These are phyloP conservation scores for Salvelinus namaycush DNA, from an alignment of 2,113 vertebrate genomes.

Conservation along the genomic window DNA sequence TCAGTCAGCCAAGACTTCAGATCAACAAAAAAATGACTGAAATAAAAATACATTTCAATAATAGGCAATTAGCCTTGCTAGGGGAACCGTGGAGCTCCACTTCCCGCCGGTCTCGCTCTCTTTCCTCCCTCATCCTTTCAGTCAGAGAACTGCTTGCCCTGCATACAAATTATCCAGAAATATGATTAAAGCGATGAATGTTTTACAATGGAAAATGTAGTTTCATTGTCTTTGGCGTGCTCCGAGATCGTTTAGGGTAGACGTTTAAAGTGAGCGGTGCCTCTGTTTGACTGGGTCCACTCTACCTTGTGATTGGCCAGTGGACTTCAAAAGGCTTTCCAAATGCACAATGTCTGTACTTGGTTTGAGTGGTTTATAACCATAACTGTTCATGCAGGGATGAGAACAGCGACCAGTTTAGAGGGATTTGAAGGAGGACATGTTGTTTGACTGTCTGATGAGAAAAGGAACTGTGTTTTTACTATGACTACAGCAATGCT, in stretches of 20 bases:
- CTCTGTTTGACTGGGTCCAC: background rate
- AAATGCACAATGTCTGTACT: conserved; percentile 6
- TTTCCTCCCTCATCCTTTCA: background rate
- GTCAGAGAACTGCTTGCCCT: conserved; percentile 7
- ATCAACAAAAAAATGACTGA: conserved; percentile 20
- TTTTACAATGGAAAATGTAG: conserved; percentile 22
- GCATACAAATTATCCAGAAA: conserved; percentile 10
- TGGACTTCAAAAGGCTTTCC: background rate
- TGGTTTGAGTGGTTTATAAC: conserved; percentile 25
- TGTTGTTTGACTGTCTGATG: background rate
- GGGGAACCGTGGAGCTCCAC: background rate
- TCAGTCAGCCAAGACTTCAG: conserved; percentile 16
- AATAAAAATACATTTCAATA: conserved; percentile 39
- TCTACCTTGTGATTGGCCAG: background rate
- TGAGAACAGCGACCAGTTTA: conserved; percentile 2
- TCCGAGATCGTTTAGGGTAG: background rate
- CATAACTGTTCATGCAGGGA: conserved; percentile 17
- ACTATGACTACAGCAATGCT: background rate
- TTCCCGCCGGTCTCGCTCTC: background rate
- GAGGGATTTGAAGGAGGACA: background rate
- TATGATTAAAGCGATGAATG: conserved; percentile 34
- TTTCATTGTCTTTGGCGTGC: conserved; percentile 11
- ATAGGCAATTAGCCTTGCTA: conserved; percentile 41
- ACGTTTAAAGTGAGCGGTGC: conserved; percentile 7
- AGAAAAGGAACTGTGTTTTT: conserved; percentile 1